Evolutionary conservation across 1,140 invertebrate genomes (phyloP).

Genomic region (Medauroidea extradentata): DNA sequence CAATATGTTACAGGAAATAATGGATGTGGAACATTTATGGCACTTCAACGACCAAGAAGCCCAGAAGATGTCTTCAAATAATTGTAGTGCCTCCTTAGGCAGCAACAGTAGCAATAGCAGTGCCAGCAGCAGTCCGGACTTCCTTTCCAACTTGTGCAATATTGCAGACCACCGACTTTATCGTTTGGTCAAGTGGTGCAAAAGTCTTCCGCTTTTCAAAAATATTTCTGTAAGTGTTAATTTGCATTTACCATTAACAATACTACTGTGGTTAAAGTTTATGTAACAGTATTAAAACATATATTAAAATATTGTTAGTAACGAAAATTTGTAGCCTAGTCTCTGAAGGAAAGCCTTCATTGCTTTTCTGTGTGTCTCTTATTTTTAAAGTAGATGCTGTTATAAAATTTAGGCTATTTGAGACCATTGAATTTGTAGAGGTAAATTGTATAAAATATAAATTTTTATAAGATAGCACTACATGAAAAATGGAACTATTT

Average conservation of each 20-base stretch:
- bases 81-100: constrained; percentile 11
- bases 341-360: no score
- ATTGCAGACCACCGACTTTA: constrained; percentile 94
- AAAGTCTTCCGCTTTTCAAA: constrained; percentile 93
- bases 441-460: no score
- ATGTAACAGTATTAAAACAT: no score
- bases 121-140: constrained; percentile 53
- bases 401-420: no score
- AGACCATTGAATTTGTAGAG: no score
- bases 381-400: no score
- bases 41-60: constrained; percentile 68
- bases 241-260: neutral
- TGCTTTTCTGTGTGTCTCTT: no score
- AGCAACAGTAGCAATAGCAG: constrained; percentile 10
- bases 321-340: no score
- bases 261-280: no score
- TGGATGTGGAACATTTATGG: constrained; percentile 92
- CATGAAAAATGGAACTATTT: no score
- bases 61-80: constrained; percentile 10
- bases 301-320: no score
- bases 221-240: constrained; percentile 75
- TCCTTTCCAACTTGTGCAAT: constrained; percentile 82
- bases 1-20: constrained; percentile 79
- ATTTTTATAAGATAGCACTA: no score
- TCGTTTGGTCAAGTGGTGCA: constrained; percentile 98